These are phyloP conservation scores for Mimas tiliae DNA, from an alignment of 2,888 invertebrate species.

Conservation along the genomic window DNA sequence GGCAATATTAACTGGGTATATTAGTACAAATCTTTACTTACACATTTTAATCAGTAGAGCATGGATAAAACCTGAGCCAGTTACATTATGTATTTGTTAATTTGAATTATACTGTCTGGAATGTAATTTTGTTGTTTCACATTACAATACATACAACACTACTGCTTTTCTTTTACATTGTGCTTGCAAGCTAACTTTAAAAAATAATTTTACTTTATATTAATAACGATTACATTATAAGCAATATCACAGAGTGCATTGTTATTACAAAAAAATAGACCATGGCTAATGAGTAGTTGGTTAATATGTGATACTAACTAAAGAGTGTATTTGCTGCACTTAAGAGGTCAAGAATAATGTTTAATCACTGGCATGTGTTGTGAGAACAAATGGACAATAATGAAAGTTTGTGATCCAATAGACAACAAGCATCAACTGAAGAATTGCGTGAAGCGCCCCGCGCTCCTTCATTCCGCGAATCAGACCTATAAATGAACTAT, in stretches of 20 bases:
- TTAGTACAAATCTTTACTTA: not conserved
- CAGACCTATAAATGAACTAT: no score
- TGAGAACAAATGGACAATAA: no score
- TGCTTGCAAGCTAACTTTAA: not conserved
- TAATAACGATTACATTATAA: no score
- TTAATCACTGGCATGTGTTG: no score
- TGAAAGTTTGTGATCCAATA: no score
- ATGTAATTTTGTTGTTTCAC: not conserved
- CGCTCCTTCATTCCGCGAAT: no score
- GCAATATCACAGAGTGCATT: slow-evolving; percentile 17
- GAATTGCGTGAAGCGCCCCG: no score
- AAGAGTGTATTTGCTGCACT: no score
- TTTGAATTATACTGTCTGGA: not conserved
- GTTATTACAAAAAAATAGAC: not conserved
- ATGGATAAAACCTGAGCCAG: not conserved
- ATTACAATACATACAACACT: not conserved
- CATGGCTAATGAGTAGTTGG: not conserved
- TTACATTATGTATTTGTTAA: not conserved
- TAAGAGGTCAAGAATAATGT: no score
- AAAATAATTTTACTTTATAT: no score
- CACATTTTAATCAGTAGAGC: not conserved
- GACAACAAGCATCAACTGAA: no score
- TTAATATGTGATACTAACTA: not conserved
- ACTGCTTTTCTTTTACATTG: not conserved
- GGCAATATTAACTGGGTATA: not conserved